phyloP scores from a whole-genome alignment of 1,140 invertebrate genomes.

The Oryctes rhinoceros region DNA sequence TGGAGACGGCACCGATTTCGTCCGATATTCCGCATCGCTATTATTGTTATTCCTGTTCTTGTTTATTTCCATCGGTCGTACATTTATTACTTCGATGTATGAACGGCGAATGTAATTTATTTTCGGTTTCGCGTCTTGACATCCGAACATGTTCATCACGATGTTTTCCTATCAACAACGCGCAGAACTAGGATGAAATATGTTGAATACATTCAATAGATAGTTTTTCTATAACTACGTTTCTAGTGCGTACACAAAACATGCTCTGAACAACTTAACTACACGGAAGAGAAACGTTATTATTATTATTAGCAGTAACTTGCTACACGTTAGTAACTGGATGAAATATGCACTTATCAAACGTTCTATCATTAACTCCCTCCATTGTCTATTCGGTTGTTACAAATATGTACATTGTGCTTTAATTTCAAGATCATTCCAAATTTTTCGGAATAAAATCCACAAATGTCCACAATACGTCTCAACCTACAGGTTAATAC shows the following conservation, averaged over 20 bases:
- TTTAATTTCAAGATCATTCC: too few species aligned
- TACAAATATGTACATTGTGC: too few species aligned
- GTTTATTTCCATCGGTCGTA: conserved; percentile 35
- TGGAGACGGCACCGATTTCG: not conserved
- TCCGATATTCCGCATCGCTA: conserved; percentile 16
- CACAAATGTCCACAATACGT: too few species aligned
- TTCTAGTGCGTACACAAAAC: not conserved
- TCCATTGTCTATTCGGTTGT: too few species aligned
- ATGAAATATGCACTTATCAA: too few species aligned
- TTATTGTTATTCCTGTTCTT: conserved; percentile 36
- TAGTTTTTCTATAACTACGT: not conserved
- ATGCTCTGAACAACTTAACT: not conserved
- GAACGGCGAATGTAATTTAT: conserved; percentile 17
- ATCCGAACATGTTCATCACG: conserved; percentile 34
- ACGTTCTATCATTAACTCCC: too few species aligned
- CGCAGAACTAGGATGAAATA: not conserved
- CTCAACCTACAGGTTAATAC: too few species aligned
- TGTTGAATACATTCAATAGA: conserved; percentile 18
- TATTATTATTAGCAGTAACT: too few species aligned
- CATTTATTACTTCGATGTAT: conserved; percentile 15
- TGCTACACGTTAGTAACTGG: too few species aligned
- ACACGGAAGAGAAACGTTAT: not conserved
- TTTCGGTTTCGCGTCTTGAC: conserved; percentile 32
- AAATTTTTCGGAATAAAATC: too few species aligned
- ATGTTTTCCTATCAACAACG: conserved; percentile 22